A percentile compares a stretch with the other conserved stretches of the same genome.
These are phyloP conservation scores for Chrysina gloriosa DNA, from an alignment of 2,888 invertebrate species.

Conservation along the genomic window DNA sequence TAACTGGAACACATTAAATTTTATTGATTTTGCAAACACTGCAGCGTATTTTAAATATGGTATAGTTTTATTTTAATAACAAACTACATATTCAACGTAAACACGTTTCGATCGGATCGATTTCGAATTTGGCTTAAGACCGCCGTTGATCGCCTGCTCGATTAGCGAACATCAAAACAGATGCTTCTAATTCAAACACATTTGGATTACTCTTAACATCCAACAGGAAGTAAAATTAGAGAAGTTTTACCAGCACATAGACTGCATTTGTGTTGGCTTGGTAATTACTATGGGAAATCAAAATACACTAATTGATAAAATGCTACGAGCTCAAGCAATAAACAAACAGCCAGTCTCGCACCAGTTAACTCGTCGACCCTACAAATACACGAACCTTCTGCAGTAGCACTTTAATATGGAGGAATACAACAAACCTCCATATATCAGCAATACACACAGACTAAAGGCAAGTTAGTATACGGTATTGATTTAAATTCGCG, in stretches of 20 bases:
- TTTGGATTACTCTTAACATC: background rate
- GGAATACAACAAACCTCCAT: no score
- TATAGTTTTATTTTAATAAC: conserved; percentile 38
- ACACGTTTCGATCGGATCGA: conserved; percentile 6
- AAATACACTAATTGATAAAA: no score
- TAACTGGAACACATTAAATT: conserved; percentile 42
- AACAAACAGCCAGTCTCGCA: no score
- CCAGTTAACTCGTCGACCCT: no score
- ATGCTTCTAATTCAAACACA: conserved; percentile 18
- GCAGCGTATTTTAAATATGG: conserved; percentile 32
- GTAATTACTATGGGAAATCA: no score
- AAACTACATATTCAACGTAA: conserved; percentile 31
- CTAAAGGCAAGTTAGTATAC: no score
- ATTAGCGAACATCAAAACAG: conserved; percentile 18
- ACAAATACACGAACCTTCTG: no score
- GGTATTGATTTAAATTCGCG: no score
- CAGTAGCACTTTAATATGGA: no score
- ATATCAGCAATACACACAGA: no score
- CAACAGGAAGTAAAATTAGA: background rate
- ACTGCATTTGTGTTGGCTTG: no score
- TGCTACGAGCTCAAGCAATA: no score
- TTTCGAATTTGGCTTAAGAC: conserved; percentile 7
- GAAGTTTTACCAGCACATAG: background rate
- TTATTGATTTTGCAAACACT: conserved; percentile 37
- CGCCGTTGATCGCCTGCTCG: conserved; percentile 7